Evolutionary conservation across 2,888 invertebrate species (phyloP).

Genomic region (Furcula furcula): DNA sequence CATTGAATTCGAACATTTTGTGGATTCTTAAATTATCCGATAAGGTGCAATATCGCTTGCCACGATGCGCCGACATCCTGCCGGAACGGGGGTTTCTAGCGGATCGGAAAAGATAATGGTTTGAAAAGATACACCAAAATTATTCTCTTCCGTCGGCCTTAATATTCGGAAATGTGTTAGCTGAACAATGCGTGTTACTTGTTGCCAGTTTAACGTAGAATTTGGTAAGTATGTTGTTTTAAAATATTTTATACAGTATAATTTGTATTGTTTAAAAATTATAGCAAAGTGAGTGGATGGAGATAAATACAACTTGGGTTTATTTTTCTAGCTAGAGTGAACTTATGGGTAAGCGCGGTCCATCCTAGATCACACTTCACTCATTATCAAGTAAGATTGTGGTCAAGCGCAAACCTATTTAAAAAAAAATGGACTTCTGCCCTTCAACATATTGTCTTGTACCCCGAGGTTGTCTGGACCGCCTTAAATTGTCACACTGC

Average conservation of each 20-base stretch:
- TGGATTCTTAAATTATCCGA: not conserved
- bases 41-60: constrained; percentile 26
- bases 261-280: not conserved
- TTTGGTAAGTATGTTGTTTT: not conserved
- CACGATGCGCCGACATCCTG: constrained; percentile 32
- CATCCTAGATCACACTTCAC: too few species aligned
- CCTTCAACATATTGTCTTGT: too few species aligned
- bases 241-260: not conserved
- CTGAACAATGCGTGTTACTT: constrained; percentile 37
- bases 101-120: constrained; percentile 73
- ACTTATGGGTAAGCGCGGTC: too few species aligned
- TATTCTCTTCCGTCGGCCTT: constrained; percentile 71
- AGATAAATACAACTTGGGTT: too few species aligned
- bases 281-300: too few species aligned
- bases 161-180: constrained; percentile 51
- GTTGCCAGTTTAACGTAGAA: constrained; percentile 4
- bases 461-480: too few species aligned
- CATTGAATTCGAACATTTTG: not conserved
- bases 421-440: too few species aligned
- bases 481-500: too few species aligned
- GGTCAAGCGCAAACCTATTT: too few species aligned
- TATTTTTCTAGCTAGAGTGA: too few species aligned
- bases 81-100: constrained; percentile 65
- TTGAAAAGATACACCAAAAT: constrained; percentile 64
- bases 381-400: too few species aligned